Base-by-base conservation (phyloP, 2,888 invertebrate species). In the Masnerella sp. region DNA sequence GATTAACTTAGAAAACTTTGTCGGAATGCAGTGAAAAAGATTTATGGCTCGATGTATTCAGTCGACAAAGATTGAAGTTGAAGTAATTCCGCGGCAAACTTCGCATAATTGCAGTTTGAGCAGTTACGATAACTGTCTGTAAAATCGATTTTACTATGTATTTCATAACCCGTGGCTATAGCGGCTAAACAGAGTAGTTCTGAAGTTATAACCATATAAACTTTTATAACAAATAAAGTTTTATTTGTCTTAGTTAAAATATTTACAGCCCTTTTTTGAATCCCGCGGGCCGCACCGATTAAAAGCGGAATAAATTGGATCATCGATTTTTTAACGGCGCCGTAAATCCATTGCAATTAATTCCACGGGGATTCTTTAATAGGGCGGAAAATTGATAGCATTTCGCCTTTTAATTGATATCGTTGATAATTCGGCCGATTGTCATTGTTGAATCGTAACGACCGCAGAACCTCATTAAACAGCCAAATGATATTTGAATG, bases 171-270 rank as follows among this genome's bases (percentile, higher is more conserved):
- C 49, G 14, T 34, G 49, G 54, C 40, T 65, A 15, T 42, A 32
- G 32, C 32, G 28, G 18, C 67, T 42, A 34, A 67, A 42, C 58
- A 42, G 49, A 28, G 25, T 11, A 40, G 32, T 58, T 56, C 12
- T 17, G n/a, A 25, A 49, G 49, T 67, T 58, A 56, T 49, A 40
- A 45, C 45, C 45, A 11, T 20, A 67, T 58, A 49, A 67, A 67
- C 3, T 67, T 67, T 67, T 49, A 58, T 11, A 67, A 58, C 59
- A 49, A 49, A 68, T 67, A 58, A 49, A 58, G 7, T 68, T 68
- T 68, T 51, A 68, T 59, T 58, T 42, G 40, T 47, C 30, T 49
- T 49, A 42, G 65, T 67, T 58, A 47, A 49, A 67, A 42, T 49
- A 47, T 65, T 65, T 47, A 45, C 32, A 56, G 17, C 30, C 22